phyloP scores from a whole-genome alignment of 2,113 vertebrate genomes.

The Indri indri region DNA sequence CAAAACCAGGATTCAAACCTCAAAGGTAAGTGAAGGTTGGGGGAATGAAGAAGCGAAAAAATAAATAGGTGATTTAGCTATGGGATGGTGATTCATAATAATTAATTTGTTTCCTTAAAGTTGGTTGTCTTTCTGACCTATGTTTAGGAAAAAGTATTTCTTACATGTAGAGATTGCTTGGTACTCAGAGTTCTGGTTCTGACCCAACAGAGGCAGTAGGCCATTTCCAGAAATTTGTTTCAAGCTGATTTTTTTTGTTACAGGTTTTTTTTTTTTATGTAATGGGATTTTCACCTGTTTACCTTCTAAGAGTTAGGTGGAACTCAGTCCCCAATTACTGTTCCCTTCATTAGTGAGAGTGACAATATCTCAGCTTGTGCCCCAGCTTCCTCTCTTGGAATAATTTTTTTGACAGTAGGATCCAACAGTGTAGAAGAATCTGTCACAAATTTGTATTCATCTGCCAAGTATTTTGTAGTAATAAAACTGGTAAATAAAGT shows the following conservation, averaged over 20 bases:
- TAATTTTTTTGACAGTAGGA: neutral
- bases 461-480: slow-evolving; percentile 8
- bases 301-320: neutral
- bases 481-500: slow-evolving; percentile 1
- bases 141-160: neutral
- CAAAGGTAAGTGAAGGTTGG: neutral
- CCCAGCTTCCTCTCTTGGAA: neutral
- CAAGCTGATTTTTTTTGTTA: neutral
- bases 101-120: slow-evolving; percentile 25
- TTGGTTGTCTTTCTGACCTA: neutral
- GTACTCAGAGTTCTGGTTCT: neutral
- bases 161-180: neutral
- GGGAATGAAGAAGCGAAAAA: neutral
- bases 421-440: neutral
- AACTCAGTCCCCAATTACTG: neutral
- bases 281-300: slow-evolving; percentile 3
- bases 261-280: neutral
- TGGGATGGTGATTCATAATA: neutral
- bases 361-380: neutral
- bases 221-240: slow-evolving; percentile 25
- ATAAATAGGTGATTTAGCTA: neutral
- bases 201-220: neutral
- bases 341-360: neutral
- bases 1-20: slow-evolving; percentile 19
- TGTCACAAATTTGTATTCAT: neutral